Conservation (phyloP, 2,888 invertebrate genomes). For the Deilephila elpenor region DNA sequence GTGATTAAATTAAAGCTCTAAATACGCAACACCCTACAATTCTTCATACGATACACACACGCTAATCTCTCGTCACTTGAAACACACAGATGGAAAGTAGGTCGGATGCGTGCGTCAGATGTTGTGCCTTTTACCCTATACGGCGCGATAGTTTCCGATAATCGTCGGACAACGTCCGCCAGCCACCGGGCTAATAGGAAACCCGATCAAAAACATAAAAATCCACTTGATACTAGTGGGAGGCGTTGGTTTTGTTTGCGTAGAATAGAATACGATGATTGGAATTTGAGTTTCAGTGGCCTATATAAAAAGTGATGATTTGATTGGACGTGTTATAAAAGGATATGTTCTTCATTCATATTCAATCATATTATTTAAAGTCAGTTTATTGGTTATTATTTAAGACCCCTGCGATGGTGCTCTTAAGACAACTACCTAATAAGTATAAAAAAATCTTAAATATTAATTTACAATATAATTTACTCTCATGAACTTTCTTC, state of each 20-base stretch:
- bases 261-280: neutral
- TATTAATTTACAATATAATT: too few species aligned
- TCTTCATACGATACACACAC: constrained; percentile 11
- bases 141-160: constrained; percentile 65
- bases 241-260: neutral
- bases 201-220: constrained; percentile 21
- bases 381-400: too few species aligned
- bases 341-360: too few species aligned
- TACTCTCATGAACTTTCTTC: too few species aligned
- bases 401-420: too few species aligned
- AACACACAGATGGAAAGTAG: constrained; percentile 64
- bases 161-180: constrained; percentile 34
- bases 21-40: neutral
- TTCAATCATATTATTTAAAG: too few species aligned
- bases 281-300: too few species aligned
- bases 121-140: constrained; percentile 66
- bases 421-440: too few species aligned
- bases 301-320: too few species aligned
- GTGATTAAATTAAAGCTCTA: neutral
- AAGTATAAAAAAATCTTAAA: too few species aligned
- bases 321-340: too few species aligned
- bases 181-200: constrained; percentile 19
- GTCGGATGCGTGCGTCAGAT: constrained; percentile 54
- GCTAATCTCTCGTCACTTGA: constrained; percentile 50
- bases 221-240: neutral